These are phyloP conservation scores for Siniperca scherzeri DNA, from an alignment of 2,797 vertebrate species.

Conservation along the genomic window DNA sequence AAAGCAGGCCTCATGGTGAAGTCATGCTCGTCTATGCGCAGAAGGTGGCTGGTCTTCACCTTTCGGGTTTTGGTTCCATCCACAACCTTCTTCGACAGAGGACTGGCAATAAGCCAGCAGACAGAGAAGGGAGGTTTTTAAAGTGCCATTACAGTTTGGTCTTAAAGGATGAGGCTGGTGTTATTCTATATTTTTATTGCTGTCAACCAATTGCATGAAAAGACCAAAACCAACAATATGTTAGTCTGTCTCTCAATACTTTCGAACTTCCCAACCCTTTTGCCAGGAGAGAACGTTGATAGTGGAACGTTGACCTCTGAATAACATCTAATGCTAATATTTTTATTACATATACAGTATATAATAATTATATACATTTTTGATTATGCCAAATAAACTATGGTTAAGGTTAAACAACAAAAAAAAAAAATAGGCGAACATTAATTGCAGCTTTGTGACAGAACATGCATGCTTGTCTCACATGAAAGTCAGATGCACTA, in stretches of 20 bases:
- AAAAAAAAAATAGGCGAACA: not conserved
- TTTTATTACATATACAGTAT: not conserved
- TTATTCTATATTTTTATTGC: not conserved
- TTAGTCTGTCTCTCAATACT: not conserved
- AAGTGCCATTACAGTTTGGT: not conserved
- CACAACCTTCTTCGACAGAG: constrained; percentile 87
- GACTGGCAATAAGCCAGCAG: constrained; percentile 76
- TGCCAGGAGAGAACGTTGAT: not conserved
- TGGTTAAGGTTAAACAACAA: not conserved
- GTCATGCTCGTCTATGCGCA: constrained; percentile 93
- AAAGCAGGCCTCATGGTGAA: constrained; percentile 97
- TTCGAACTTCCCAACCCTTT: not conserved
- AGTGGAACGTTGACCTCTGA: too few relatives aligned
- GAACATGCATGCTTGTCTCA: not conserved
- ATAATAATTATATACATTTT: not conserved
- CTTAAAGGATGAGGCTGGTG: not conserved
- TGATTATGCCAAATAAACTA: not conserved
- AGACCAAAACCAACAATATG: not conserved
- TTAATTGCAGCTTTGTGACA: not conserved
- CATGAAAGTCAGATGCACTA: not conserved
- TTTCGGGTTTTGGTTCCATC: constrained; percentile 90
- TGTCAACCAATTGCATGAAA: not conserved
- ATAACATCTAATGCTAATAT: not conserved
- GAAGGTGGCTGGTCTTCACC: constrained; percentile 90
- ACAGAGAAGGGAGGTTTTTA: constrained; percentile 19